Evolutionary conservation across 1,140 invertebrate genomes (phyloP), one percentile per base, ranked within the genome.

Genomic region (Drosophila kepulauana): DNA sequence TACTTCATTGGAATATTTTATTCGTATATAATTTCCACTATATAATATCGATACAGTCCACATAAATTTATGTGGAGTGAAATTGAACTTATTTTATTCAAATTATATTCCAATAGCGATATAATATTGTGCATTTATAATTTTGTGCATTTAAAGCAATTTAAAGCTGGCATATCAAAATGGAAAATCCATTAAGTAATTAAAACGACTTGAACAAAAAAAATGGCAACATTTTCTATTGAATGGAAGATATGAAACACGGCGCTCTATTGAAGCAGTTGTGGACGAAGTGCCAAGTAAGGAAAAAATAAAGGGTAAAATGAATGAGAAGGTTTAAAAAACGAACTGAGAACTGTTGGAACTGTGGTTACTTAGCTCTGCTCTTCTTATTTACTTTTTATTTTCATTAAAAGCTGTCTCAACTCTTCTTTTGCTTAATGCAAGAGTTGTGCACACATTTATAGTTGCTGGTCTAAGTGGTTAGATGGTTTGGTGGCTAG

Each of bases 381-480:
- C 49, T 30, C 10, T 48, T 28, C 49, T 30, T 52, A 52, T 52
- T 52, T 52, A 52, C 49, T n/a, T 30, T 52, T 52, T 52, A 52
- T 52, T 52, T 52, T 52, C 20, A 52, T 52, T 52, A 30, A 52
- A 52, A 52, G 25, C 49, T 13, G 49, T 49, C 48, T 49, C 20
- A 20, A 2, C 15, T 52, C 11, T 30, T 25, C 13, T 11, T 30
- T 30, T 20, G 7, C 10, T 51, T 25, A 38, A 38, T 38, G 35
- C 35, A 38, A 38, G 35, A 38, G 35, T 30, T 52, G 49, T 30
- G 49, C n/a, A 30, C 49, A 52, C 48, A 52, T 48, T 48, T 48
- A 48, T 8, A 38, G 8, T 48, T 48, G 16, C 35, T 8, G 11
- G 48, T 5, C 11, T 11, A 51, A 51, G 28, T 25, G 49, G 49